Percentiles rank a stretch among this genome's conserved stretches.
phyloP scores from a whole-genome alignment of 2,113 vertebrate species.

The Seriola dumerili region DNA sequence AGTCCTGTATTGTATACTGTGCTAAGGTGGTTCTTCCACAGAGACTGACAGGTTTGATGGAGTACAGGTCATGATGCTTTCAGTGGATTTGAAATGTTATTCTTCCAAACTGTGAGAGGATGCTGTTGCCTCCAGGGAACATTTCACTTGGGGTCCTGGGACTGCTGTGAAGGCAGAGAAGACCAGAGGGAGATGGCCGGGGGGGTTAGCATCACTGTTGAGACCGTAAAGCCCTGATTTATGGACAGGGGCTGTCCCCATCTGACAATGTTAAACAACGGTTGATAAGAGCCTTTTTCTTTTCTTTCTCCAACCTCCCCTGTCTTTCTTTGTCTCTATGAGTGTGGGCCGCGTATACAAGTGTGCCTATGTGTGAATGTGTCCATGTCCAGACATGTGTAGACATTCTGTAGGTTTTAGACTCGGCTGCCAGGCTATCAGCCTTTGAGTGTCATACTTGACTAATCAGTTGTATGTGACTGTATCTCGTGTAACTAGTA shows the following conservation, averaged over 20 bases:
- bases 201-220: slow-evolving; percentile 56
- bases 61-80: slow-evolving; percentile 39
- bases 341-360: slow-evolving; percentile 18
- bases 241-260: slow-evolving; percentile 51
- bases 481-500: neutral
- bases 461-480: neutral
- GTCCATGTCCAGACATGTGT: slow-evolving; percentile 25
- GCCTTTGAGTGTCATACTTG: neutral
- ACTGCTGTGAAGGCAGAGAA: slow-evolving; percentile 31
- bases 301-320: slow-evolving; percentile 4
- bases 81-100: slow-evolving; percentile 34
- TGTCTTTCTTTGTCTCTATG: slow-evolving; percentile 24
- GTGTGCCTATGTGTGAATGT: slow-evolving; percentile 6
- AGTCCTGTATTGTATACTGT: neutral
- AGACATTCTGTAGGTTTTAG: slow-evolving; percentile 28
- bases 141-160: slow-evolving; percentile 56
- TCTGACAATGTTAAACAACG: slow-evolving; percentile 47
- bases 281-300: slow-evolving; percentile 48
- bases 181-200: slow-evolving; percentile 55
- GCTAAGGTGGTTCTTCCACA: neutral
- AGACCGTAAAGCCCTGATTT: slow-evolving; percentile 73
- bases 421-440: neutral
- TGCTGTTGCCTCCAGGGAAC: slow-evolving; percentile 45
- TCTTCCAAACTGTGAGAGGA: slow-evolving; percentile 37
- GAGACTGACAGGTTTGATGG: slow-evolving; percentile 37